Evolutionary conservation across 1,140 invertebrate genomes (phyloP).

Genomic region (Gryllus bimaculatus): DNA sequence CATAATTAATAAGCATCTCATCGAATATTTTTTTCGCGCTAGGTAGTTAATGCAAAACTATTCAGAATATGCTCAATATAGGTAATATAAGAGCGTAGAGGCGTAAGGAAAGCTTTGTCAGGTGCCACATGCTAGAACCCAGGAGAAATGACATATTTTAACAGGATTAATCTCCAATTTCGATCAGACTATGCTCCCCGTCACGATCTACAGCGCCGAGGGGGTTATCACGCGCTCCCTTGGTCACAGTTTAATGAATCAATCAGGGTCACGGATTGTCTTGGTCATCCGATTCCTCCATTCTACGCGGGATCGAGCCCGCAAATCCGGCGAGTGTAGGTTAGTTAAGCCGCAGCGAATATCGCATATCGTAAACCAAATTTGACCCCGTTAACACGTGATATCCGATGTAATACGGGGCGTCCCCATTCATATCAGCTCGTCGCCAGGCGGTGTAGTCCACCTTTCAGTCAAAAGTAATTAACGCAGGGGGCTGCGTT

Average conservation of each 20-base stretch:
- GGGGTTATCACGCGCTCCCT: not conserved
- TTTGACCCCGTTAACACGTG: constrained; percentile 3
- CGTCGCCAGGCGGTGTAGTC: not conserved
- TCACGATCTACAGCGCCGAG: not conserved
- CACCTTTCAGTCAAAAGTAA: not conserved
- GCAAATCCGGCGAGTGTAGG: not conserved
- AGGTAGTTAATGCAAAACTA: too few relatives aligned
- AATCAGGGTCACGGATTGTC: not conserved
- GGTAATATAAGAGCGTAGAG: too few relatives aligned
- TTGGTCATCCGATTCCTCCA: not conserved
- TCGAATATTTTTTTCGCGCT: too few relatives aligned
- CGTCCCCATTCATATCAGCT: constrained; percentile 3
- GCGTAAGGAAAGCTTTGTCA: too few relatives aligned
- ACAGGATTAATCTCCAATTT: not conserved
- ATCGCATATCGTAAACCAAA: not conserved
- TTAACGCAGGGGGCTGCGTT: not conserved
- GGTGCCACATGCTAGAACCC: too few relatives aligned
- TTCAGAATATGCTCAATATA: too few relatives aligned
- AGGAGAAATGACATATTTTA: not conserved
- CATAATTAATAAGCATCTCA: too few relatives aligned
- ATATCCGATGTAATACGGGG: not conserved
- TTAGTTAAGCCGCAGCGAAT: not conserved
- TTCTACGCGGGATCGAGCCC: not conserved
- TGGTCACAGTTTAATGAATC: not conserved
- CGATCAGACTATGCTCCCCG: not conserved